Evolutionary conservation across 2,888 invertebrate genomes (phyloP), one percentile per base, ranked within the genome.

Genomic region (Pheosia tremula): DNA sequence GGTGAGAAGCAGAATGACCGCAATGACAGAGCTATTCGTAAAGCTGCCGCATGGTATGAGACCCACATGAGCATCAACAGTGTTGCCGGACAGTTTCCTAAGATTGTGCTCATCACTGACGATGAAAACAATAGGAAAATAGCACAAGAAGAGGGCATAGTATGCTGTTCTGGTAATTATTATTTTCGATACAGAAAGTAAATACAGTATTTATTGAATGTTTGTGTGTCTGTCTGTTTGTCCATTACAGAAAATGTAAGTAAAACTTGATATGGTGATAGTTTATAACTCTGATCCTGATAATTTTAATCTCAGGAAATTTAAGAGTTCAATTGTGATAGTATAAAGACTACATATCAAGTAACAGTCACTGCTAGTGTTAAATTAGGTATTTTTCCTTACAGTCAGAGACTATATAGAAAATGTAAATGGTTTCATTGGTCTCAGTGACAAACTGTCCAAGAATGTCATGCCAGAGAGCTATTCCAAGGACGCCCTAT

Each of bases 21-120:
- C 67, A 98, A 99, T 93, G 98, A 98, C 83, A 93, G 98, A 75
- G 98, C 98, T 8, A 98, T 99, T 70, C 94, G 98, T 56, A 92
- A 94, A 71, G 97, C 98, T 1, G 95, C 96, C 0, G 90, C 94
- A 24, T 99, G 98, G 98, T 99, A 98, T 79, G 95, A 96, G 63
- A 82, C 94, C 0, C 99, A 99, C 86, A 86, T 97, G 61, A 87
- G 87, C 36, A 82, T 81, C 3, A 87, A 88, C 47, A 81, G 83
- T 59, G 68, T 80, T 0, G 76, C 67, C 0, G 83, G 84, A 1
- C 67, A 77, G 11, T 78, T 89, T 37, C 94, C 97, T 0, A 94
- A 95, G 64, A 95, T 97, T 59, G 93, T 99, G 13, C 92, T 99
- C 37, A 87, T 99, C 7, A 97, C 98, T 3, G 98, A 98, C 85